phyloP scores from a whole-genome alignment of 2,113 vertebrate species.

The Albula goreensis region DNA sequence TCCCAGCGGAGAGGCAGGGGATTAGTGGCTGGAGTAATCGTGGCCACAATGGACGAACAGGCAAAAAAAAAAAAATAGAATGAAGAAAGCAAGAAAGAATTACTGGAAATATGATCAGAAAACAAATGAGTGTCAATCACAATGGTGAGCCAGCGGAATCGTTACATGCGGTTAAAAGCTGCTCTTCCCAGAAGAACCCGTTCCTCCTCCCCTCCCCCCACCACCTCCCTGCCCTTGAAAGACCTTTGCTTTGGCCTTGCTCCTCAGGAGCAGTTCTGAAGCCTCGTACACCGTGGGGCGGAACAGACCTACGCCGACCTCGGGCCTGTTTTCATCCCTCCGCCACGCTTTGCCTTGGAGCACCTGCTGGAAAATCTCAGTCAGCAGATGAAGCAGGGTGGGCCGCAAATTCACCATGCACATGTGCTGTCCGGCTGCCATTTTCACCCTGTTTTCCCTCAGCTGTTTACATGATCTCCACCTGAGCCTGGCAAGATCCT shows the following conservation, averaged over 20 bases:
- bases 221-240: conserved; percentile 34
- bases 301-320: neutral
- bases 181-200: neutral
- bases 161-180: neutral
- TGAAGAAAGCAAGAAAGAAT: conserved; percentile 21
- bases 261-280: neutral
- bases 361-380: conserved; percentile 53
- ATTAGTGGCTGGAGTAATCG: neutral
- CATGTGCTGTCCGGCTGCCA: neutral
- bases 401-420: neutral
- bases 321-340: conserved; percentile 20
- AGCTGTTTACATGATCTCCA: neutral
- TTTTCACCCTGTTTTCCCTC: neutral
- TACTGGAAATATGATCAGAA: neutral
- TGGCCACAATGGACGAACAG: no score
- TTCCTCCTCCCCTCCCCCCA: neutral
- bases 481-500: neutral
- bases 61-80: neutral
- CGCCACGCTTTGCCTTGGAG: conserved; percentile 7
- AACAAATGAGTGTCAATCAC: conserved; percentile 32
- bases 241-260: neutral
- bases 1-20: neutral
- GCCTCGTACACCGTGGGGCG: neutral
- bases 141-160: conserved; percentile 23
- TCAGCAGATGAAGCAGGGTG: neutral